phyloP scores from a whole-genome alignment of 2,113 vertebrate species.

The Platycercus adscitus region DNA sequence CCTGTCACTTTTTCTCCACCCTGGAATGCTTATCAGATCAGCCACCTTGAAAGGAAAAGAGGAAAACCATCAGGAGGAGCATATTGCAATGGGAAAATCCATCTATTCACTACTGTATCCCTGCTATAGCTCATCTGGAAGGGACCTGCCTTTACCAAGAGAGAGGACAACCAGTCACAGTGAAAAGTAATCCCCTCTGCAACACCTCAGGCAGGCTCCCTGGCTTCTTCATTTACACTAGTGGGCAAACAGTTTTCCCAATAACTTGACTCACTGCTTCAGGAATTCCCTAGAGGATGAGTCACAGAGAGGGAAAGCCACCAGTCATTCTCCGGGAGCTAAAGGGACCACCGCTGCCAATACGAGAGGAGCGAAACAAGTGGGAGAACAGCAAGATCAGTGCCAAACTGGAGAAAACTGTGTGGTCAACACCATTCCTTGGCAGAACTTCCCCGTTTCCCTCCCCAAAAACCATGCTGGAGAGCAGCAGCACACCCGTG shows the following conservation, averaged over 20 bases:
- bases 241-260: constrained; percentile 66
- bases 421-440: background rate
- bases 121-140: background rate
- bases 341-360: constrained; percentile 48
- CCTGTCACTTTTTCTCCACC: background rate
- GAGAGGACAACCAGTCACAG: background rate
- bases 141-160: rapidly evolving
- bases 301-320: constrained; percentile 59
- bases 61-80: background rate
- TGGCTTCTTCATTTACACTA: background rate
- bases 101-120: rapidly evolving
- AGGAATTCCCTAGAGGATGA: constrained; percentile 63
- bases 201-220: background rate
- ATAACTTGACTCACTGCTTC: constrained; percentile 61
- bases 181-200: background rate
- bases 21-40: background rate
- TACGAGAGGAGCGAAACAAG: background rate
- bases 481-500: background rate
- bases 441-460: background rate
- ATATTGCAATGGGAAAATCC: background rate
- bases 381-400: constrained; percentile 30
- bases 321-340: background rate
- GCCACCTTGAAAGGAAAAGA: background rate
- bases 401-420: constrained; percentile 4
- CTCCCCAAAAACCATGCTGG: background rate